These are phyloP conservation scores for Platorchestia sp. DNA, from an alignment of 1,140 invertebrate genomes.

Conservation along the genomic window DNA sequence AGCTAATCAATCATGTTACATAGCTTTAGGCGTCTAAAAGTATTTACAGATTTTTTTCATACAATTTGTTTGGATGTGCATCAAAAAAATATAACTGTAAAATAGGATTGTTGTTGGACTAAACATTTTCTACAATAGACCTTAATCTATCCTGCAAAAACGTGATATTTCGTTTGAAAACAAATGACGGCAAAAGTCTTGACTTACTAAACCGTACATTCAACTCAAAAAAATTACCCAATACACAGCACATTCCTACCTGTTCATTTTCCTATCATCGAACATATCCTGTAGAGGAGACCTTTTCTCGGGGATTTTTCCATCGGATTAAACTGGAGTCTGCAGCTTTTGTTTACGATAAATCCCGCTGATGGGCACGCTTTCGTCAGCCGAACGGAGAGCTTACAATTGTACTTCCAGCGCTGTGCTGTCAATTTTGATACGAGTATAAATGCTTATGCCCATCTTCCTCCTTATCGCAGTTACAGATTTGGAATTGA, in stretches of 20 bases:
- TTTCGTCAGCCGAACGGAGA: neutral
- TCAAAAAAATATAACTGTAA: neutral
- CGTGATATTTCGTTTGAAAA: neutral
- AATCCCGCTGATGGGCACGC: neutral
- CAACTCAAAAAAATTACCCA: neutral
- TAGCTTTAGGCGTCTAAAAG: constrained; percentile 5
- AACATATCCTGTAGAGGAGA: neutral
- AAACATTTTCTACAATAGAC: neutral
- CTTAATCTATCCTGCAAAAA: neutral
- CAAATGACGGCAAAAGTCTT: neutral
- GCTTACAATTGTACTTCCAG: neutral
- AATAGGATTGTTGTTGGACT: neutral
- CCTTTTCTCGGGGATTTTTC: neutral
- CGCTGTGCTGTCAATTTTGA: neutral
- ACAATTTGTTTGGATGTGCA: neutral
- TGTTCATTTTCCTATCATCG: neutral
- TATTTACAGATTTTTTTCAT: neutral
- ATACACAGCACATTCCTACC: neutral
- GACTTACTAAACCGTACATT: neutral
- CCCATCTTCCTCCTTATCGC: neutral
- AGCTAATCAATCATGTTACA: constrained; percentile 37
- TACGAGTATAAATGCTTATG: neutral
- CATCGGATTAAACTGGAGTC: neutral
- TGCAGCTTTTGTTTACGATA: neutral
- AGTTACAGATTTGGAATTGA: neutral